Evolutionary conservation across 2,888 invertebrate genomes (phyloP), one percentile per base, ranked within the genome.

Genomic region (Plusia festucae): DNA sequence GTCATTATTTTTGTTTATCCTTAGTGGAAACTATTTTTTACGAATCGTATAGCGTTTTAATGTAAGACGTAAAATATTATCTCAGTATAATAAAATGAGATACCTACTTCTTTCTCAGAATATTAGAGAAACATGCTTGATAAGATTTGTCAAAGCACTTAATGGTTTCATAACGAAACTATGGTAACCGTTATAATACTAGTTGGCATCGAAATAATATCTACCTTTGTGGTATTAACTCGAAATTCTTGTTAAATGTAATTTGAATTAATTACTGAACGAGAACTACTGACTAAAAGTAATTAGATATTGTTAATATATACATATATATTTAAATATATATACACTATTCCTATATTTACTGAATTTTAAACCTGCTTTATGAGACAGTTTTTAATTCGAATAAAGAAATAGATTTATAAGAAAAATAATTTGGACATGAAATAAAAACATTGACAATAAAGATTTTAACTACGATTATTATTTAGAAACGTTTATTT

Each of bases 391-490:
- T 61, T 69, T 57, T 24, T 0, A 69, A 55, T 54, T 60, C n/a
- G 15, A 49, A 60, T 44, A 27, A 30, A 34, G 3, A 58, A 20
- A 54, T 59, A 44, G n/a, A n/a, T 24, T 54, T 16, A 32, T 53
- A 58, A 44, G 46, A 18, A 55, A 52, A 64, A 22, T 24, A 53
- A 9, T 68, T 65, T 74, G 66, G 70, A 79, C 65, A 32, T 49
- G 16, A 32, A 78, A 74, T 83, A 75, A 77, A 83, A 88, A 85
- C 73, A 73, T 81, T 84, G 89, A 91, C 88, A 89, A 88, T 90
- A 88, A 88, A 76, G 6, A 44, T 20, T 20, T 8, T 46, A 58
- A 51, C 15, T 32, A 52, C 52, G 27, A 53, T 67, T 27, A 73
- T 73, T 49, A 55, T 67, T 70, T 53, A 65, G 53, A 65, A 68